phyloP scores from a whole-genome alignment of 2,797 vertebrate genomes.

The Pseudochromis fuscus region DNA sequence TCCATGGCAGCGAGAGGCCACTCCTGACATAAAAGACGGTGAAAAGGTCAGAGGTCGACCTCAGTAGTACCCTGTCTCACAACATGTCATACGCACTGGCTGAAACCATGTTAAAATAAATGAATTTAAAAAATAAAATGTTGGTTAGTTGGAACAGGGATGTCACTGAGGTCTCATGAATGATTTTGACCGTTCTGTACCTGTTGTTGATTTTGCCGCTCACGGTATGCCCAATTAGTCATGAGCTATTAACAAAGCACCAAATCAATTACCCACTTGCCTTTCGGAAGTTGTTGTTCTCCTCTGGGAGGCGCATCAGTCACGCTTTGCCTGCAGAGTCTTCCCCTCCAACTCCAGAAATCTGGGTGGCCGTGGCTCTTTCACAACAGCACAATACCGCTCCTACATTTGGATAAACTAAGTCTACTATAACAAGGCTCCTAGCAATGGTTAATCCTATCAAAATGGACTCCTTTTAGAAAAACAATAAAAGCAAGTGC shows the following conservation, averaged over 20 bases:
- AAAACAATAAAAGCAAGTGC: slow-evolving; percentile 81
- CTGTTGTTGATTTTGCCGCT: slow-evolving; percentile 58
- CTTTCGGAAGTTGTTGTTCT: slow-evolving; percentile 77
- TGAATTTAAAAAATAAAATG: background rate
- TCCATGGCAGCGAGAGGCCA: slow-evolving; percentile 50
- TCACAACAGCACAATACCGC: slow-evolving; percentile 82
- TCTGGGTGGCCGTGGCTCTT: slow-evolving; percentile 85
- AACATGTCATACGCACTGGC: slow-evolving; percentile 43
- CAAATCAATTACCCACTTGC: slow-evolving; percentile 81
- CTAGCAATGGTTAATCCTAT: slow-evolving; percentile 85
- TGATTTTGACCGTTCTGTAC: slow-evolving; percentile 46
- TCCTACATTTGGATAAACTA: slow-evolving; percentile 83
- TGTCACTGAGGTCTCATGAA: slow-evolving; percentile 8
- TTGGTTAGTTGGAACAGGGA: background rate
- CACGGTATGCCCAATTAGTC: slow-evolving; percentile 72
- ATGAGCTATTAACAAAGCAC: slow-evolving; percentile 75
- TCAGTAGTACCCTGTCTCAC: slow-evolving; percentile 27
- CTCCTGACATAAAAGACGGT: slow-evolving; percentile 47
- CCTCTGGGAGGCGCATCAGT: slow-evolving; percentile 78
- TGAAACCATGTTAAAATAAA: slow-evolving; percentile 3
- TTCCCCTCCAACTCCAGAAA: slow-evolving; percentile 76
- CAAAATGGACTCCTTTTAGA: slow-evolving; percentile 86
- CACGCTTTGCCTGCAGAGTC: slow-evolving; percentile 75
- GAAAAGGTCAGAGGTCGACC: slow-evolving; percentile 51
- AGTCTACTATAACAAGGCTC: slow-evolving; percentile 84